Base-by-base conservation (phyloP, 1,140 invertebrate genomes). In the Sarcophaga bullata region DNA sequence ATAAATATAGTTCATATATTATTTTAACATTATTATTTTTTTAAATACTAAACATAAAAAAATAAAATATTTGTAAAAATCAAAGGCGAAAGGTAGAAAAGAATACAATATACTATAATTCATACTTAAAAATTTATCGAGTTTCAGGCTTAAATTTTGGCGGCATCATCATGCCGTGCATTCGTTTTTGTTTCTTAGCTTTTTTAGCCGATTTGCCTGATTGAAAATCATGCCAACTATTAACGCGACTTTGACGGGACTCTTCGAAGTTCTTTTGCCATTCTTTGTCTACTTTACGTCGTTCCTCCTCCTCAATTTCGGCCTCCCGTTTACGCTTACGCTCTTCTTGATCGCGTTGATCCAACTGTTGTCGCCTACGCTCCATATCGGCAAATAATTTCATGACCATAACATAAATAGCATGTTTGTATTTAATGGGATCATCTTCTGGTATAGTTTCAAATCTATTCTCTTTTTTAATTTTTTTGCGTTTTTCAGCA, bases 251-350 rank as follows among this genome's bases (percentile, higher is more conserved):
- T 92, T 98, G 96, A 85, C 98, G 92, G 75, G 97, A 98, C 92
- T 98, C 98, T 95, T 99, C 98, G 93, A 98, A 99, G 92, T 99
- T 99, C 88, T 98, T 97, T 84, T 98, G 95, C 97, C 98, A 99
- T 91, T 99, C 97, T 86, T 96, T 95, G 87, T 98, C 95, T 76
- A 95, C 90, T 81, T 97, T 96, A 82, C 95, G 93, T 86, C 95
- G 95, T 87, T 98, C 97, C 91, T 98, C 97, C 82, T 96, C 96
- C 83, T 97, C 95, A 78, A 97, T 95, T 92, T 99, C 98, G 68
- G 96, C 94, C 91, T 99, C 97, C 49, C 97, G 92, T 91, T 99
- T 99, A 80, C 98, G 91, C 91, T 99, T 99, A 78, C 97, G 93
- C 89, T 99, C 97, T 90, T 99, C 97, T 90, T 97, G 96, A 86